Evolutionary conservation across 1,140 invertebrate genomes (phyloP).

Genomic region (Drosophila paulistorum): DNA sequence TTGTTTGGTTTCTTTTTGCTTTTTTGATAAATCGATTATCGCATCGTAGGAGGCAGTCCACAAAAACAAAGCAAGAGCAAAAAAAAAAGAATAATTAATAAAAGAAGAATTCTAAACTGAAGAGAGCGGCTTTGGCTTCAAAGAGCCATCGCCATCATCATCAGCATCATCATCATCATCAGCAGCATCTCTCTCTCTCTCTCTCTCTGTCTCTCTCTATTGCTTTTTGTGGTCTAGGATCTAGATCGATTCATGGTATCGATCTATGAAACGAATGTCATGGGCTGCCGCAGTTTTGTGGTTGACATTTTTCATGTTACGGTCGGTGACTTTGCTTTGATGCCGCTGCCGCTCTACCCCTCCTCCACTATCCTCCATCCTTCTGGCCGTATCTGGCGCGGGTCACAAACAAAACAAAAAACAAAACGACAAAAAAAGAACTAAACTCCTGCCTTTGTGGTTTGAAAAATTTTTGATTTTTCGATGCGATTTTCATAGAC

Average conservation of each 20-base stretch:
- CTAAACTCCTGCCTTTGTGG: conserved; percentile 31
- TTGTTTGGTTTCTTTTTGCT: conserved; percentile 7
- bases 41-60: conserved; percentile 68
- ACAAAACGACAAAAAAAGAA: not conserved
- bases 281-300: conserved; percentile 57
- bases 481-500: conserved; percentile 56
- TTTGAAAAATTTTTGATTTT: conserved; percentile 52
- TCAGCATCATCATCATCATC: conserved; percentile 30
- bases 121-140: conserved; percentile 37
- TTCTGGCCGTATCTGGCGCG: conserved; percentile 29
- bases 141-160: conserved; percentile 44
- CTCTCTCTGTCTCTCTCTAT: conserved; percentile 20
- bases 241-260: conserved; percentile 27
- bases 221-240: conserved; percentile 49
- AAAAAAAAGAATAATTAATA: conserved; percentile 28
- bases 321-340: conserved; percentile 77
- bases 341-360: conserved; percentile 28
- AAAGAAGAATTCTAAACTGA: conserved; percentile 6
- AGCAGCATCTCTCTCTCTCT: conserved; percentile 35
- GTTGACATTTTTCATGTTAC: conserved; percentile 69
- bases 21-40: conserved; percentile 82
- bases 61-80: conserved; percentile 58
- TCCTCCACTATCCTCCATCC: conserved; percentile 11
- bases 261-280: conserved; percentile 46
- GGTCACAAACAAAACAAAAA: conserved; percentile 13